Percentiles rank a stretch among this genome's conserved stretches.
Conservation (phyloP, 2,797 vertebrate genomes). For the Steatocranus sp. region DNA sequence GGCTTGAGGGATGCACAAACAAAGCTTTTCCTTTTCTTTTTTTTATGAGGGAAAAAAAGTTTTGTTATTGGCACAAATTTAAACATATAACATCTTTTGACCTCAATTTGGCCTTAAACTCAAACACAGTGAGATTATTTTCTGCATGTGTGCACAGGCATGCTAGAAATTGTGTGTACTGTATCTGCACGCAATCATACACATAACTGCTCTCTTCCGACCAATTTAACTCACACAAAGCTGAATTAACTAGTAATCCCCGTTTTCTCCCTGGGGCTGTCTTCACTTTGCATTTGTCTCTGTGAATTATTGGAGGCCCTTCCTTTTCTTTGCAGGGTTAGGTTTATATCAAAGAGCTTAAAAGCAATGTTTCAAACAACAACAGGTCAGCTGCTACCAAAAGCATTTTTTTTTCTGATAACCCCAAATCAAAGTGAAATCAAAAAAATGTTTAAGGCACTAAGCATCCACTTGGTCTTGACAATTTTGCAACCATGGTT, state of each 20-base stretch:
- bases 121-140: not conserved
- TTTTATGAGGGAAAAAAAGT: not conserved
- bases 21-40: not conserved
- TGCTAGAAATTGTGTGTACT: not conserved
- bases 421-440: not conserved
- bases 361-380: not conserved
- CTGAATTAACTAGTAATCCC: constrained; percentile 55
- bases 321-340: constrained; percentile 9
- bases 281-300: constrained; percentile 53
- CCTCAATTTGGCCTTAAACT: not conserved
- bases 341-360: constrained; percentile 9
- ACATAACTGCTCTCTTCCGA: constrained; percentile 27
- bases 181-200: not conserved
- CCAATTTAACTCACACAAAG: constrained; percentile 59
- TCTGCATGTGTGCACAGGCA: not conserved
- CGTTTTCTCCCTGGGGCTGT: constrained; percentile 35
- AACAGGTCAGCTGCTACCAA: not conserved
- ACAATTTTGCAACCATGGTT: not conserved
- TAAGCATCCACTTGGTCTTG: not conserved
- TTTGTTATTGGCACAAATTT: not conserved
- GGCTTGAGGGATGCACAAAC: not conserved
- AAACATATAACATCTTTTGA: not conserved
- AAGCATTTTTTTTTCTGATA: not conserved
- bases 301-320: constrained; percentile 37
- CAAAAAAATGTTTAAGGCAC: not conserved